Evolutionary conservation across 2,888 invertebrate genomes (phyloP).

Genomic region (Timandra comae): DNA sequence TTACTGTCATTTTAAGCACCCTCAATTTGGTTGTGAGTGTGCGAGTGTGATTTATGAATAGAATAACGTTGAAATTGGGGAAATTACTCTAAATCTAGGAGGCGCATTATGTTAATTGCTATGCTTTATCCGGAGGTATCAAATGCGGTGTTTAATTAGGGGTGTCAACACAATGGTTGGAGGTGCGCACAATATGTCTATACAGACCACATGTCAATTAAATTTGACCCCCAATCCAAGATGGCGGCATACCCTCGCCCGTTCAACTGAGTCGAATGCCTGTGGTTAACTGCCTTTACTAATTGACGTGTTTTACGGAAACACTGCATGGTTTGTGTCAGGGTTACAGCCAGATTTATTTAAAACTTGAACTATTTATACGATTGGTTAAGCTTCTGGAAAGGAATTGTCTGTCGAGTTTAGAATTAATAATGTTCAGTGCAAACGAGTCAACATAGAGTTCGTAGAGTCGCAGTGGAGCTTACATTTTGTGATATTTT

Average conservation of each 20-base stretch:
- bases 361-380: slow-evolving; percentile 23
- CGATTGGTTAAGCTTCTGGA: slow-evolving; percentile 2
- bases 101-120: slow-evolving; percentile 63
- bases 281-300: slow-evolving; percentile 58
- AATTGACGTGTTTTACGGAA: slow-evolving; percentile 67
- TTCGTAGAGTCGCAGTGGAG: no score
- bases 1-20: slow-evolving; percentile 17
- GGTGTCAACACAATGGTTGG: slow-evolving; percentile 67
- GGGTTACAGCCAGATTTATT: slow-evolving; percentile 35
- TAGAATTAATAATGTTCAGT: no score
- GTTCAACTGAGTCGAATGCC: slow-evolving; percentile 51
- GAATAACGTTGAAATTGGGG: slow-evolving; percentile 34
- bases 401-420: no score
- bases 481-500: no score
- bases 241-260: slow-evolving; percentile 61
- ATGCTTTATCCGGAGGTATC: slow-evolving; percentile 60
- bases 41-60: slow-evolving; percentile 35
- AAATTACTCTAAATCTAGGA: slow-evolving; percentile 46
- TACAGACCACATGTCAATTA: slow-evolving; percentile 72
- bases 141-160: slow-evolving; percentile 67
- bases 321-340: slow-evolving; percentile 50
- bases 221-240: slow-evolving; percentile 72
- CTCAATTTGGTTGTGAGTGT: slow-evolving; percentile 24
- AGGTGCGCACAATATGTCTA: slow-evolving; percentile 64
- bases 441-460: no score